phyloP scores from a whole-genome alignment of 2,797 vertebrate species.

The Falco biarmicus region DNA sequence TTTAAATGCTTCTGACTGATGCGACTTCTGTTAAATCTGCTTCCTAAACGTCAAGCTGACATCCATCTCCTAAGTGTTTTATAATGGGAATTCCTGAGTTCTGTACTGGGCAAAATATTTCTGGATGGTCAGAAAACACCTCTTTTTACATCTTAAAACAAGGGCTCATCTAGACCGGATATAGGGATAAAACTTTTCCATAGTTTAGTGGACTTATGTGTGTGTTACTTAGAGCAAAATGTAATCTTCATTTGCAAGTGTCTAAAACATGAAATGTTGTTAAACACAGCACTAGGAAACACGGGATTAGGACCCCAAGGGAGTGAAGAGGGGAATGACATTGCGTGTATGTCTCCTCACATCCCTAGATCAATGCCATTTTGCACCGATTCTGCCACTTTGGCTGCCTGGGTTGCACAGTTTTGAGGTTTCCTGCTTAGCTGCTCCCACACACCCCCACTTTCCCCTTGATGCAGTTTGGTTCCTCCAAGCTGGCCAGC shows the following conservation, averaged over 20 bases:
- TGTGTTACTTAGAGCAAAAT: background rate
- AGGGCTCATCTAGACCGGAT: background rate
- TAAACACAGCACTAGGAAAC: background rate
- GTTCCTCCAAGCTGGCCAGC: background rate
- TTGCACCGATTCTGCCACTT: background rate
- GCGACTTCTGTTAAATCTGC: background rate
- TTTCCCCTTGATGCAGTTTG: rapidly evolving
- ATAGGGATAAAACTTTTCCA: background rate
- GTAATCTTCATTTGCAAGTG: background rate
- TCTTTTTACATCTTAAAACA: background rate
- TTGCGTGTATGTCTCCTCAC: background rate
- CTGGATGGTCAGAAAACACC: background rate
- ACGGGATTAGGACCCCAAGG: background rate
- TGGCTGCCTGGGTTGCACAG: background rate
- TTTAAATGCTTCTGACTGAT: background rate
- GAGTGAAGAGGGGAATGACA: background rate
- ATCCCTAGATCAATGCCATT: background rate
- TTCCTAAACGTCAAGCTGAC: background rate
- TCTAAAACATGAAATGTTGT: background rate
- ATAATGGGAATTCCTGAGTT: background rate
- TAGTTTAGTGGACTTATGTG: background rate
- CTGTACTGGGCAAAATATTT: background rate
- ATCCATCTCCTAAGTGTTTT: background rate
- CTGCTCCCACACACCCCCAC: rapidly evolving
- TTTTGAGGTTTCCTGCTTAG: background rate